Evolutionary conservation across 2,888 invertebrate species (phyloP), one percentile per base, ranked within the genome.

Genomic region (Mythimna pallens): DNA sequence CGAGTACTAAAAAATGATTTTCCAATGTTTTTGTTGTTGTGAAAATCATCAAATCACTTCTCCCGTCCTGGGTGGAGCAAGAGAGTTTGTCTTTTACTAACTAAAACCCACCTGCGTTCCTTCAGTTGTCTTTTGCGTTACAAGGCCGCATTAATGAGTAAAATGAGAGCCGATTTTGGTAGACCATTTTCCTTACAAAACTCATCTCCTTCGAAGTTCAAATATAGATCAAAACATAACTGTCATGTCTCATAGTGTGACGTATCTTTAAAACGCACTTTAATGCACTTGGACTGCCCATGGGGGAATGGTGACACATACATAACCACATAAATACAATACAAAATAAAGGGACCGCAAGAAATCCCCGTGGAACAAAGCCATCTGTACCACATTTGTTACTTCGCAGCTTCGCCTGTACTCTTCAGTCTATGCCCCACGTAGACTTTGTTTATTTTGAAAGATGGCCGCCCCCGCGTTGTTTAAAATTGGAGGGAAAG

Each of bases 341-440:
- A 67, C 50, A 59, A 65, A 65, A 71, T 70, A 71, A 34, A 74
- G 78, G 65, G 78, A 61, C 30, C 36, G 25, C 34, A 84, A 86
- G 86, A 82, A 87, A 92, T 92, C 93, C 93, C 93, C 93, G 93
- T 93, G 93, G 92, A 89, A 87, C 87, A 65, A 58, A 63, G 86
- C 88, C 93, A 93, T 92, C 87, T 93, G 93, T 59, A 80, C 84
- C 78, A 88, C 92, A 93, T 89, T 91, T 91, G 90, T 86, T 78
- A 82, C 84, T 83, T 86, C 50, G 50, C 20, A 40, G 83, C 84
- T 81, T 86, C 64, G 57, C 22, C 57, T 50, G 75, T 58, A 59
- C 73, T 75, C 86, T 89, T 87, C 87, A 87, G 76, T 85, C 80
- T 82, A 86, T 86, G 85, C 87, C 86, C 88, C 89, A 84, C 87